These are phyloP conservation scores for Lepetodrilus schrolli DNA, from an alignment of 2,888 invertebrate genomes.

Conservation along the genomic window DNA sequence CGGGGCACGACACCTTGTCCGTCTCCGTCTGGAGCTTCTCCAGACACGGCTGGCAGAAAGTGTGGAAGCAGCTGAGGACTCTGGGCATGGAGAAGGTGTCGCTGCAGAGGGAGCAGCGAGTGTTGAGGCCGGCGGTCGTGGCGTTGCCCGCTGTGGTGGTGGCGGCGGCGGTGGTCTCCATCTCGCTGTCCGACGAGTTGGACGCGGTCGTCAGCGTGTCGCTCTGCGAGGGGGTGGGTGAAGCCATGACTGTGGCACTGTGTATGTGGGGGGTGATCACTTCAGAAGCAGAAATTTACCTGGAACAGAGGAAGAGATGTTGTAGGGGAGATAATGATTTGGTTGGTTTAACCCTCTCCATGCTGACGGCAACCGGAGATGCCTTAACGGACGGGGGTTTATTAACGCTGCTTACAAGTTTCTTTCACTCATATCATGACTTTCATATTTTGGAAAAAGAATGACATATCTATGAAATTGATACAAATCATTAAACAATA, in stretches of 20 bases:
- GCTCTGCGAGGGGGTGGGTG: slow-evolving; percentile 71
- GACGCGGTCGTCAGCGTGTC: slow-evolving; percentile 69
- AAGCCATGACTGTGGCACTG: slow-evolving; percentile 59
- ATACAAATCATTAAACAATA: too few species aligned
- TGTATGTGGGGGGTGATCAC: background rate
- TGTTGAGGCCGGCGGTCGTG: slow-evolving; percentile 61
- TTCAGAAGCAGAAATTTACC: slow-evolving; percentile 41
- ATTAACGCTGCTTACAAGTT: too few species aligned
- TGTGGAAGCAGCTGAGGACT: slow-evolving; percentile 79
- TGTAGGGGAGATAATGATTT: too few species aligned
- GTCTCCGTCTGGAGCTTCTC: slow-evolving; percentile 79
- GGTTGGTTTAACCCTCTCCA: too few species aligned
- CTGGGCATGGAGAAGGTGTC: slow-evolving; percentile 79
- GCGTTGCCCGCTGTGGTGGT: slow-evolving; percentile 70
- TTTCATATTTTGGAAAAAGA: too few species aligned
- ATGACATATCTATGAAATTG: too few species aligned
- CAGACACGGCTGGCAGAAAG: slow-evolving; percentile 88
- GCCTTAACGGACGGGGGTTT: too few species aligned
- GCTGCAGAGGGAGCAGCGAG: slow-evolving; percentile 83
- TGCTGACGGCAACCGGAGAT: too few species aligned
- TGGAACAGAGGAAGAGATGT: slow-evolving; percentile 35
- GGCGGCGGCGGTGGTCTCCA: slow-evolving; percentile 66
- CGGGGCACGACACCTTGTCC: slow-evolving; percentile 85
- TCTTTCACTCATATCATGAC: too few species aligned
- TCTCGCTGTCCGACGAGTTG: slow-evolving; percentile 70